A percentile compares a stretch with the other conserved stretches of the same genome.
Evolutionary conservation across 2,888 invertebrate species (phyloP).

Genomic region (Thymelicus sylvestris): DNA sequence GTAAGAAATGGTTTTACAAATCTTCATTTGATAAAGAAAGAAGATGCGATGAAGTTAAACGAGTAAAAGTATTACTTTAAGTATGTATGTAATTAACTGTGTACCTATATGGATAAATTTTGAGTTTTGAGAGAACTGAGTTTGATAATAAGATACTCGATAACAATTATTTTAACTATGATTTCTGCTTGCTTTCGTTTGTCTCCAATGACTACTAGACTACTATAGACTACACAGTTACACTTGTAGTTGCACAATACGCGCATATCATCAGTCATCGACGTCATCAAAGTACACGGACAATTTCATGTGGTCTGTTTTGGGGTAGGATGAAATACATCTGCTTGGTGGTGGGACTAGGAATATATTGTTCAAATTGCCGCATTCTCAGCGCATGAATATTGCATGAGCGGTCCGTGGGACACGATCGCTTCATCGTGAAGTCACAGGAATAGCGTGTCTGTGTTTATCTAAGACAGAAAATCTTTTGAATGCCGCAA

Average conservation of each 20-base stretch:
- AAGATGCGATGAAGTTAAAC: no score
- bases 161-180: no score
- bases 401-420: conserved; percentile 67
- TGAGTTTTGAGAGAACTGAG: no score
- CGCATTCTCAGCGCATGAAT: conserved; percentile 71
- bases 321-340: conserved; percentile 45
- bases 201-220: no score
- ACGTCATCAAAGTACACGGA: conserved; percentile 31
- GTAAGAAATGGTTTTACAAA: no score
- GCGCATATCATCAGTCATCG: conserved; percentile 27
- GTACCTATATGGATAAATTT: no score
- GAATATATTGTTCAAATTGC: conserved; percentile 71
- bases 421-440: conserved; percentile 72
- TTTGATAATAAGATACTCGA: no score
- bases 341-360: conserved; percentile 47
- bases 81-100: no score
- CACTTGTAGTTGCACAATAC: conserved; percentile 4
- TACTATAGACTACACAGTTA: no score
- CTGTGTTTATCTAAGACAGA: conserved; percentile 64
- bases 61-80: no score
- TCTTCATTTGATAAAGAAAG: no score
- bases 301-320: conserved; percentile 47
- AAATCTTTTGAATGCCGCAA: conserved; percentile 43
- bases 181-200: no score
- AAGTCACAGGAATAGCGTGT: conserved; percentile 54